Base-by-base conservation (phyloP, 2,797 vertebrate genomes). In the Lagocephalus sceleratus region DNA sequence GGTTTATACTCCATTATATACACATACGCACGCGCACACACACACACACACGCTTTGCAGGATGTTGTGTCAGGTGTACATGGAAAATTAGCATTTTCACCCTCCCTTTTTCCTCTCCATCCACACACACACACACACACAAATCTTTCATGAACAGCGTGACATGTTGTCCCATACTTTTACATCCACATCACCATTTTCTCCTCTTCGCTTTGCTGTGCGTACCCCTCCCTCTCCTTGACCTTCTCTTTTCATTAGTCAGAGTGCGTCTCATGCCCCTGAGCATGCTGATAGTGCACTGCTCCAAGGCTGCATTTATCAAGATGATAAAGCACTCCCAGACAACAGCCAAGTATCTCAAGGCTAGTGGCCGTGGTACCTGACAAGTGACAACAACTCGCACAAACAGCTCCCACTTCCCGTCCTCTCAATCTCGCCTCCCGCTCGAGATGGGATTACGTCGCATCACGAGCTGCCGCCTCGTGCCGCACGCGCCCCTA, bases 211-310 rank as follows among this genome's bases (percentile, higher is more conserved):
- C 59, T 65, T 58, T 39, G 10, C 41, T 2, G 22, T 17, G 32
- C 12, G 55, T 10, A 48, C 78, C 70, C 78, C 78, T 81, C 81
- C 74, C 64, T 85, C 82, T 75, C 82, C 82, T 85, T 87, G 85
- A 86, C 85, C 85, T 88, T 86, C 85, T 89, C 85, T 84, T 87
- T 87, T 87, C 83, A 87, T 89, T 87, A 89, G 85, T 89, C 87
- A 87, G 87, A 87, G 84, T 85, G 85, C 76, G 79, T 89, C 81
- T 84, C 85, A 85, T 80, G 82, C 84, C 82, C 86, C 81, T 76
- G 75, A 85, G 87, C 82, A 71, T 79, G 85, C 85, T 87, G 82
- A 89, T 87, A 85, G 79, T 84, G 85, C 85, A 82, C 70, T 48
- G 85, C 85, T 87, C 75, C 85, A 87, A 87, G 85, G 85, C 85